Conservation (phyloP, 2,797 vertebrate species). For the Propithecus deckenii region DNA sequence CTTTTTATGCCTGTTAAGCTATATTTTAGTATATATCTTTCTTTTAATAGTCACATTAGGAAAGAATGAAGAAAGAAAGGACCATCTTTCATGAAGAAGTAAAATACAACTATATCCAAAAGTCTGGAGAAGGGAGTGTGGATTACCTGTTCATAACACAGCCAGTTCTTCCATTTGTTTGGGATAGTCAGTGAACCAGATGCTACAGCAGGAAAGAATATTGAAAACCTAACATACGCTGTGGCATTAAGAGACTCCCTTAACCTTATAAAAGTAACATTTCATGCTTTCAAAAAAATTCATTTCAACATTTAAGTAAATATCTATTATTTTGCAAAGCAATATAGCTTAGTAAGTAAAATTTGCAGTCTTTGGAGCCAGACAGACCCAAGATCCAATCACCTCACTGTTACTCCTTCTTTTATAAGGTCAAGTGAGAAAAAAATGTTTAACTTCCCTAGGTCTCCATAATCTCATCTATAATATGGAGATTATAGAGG, state of each 20-base stretch:
- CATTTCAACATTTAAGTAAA: neutral
- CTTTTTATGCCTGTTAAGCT: neutral
- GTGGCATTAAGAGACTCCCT: neutral
- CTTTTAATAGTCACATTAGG: neutral
- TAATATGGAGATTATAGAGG: neutral
- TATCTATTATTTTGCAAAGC: neutral
- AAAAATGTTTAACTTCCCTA: neutral
- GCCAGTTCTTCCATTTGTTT: neutral
- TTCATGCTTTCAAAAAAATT: neutral
- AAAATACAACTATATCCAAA: neutral
- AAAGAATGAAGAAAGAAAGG: neutral
- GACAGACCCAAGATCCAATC: neutral
- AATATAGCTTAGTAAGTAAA: neutral
- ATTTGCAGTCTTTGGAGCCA: neutral
- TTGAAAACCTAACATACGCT: neutral
- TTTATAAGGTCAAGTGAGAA: neutral
- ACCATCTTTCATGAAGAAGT: neutral
- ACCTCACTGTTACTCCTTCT: neutral
- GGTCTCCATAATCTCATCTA: neutral
- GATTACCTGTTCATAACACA: neutral
- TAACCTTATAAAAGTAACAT: neutral
- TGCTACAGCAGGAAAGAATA: neutral
- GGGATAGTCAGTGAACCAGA: neutral
- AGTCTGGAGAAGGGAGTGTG: neutral
- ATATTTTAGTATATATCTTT: neutral